A percentile compares a stretch with the other conserved stretches of the same genome.
Evolutionary conservation across 2,113 vertebrate species (phyloP).

Genomic region (Ochotona curzoniae): DNA sequence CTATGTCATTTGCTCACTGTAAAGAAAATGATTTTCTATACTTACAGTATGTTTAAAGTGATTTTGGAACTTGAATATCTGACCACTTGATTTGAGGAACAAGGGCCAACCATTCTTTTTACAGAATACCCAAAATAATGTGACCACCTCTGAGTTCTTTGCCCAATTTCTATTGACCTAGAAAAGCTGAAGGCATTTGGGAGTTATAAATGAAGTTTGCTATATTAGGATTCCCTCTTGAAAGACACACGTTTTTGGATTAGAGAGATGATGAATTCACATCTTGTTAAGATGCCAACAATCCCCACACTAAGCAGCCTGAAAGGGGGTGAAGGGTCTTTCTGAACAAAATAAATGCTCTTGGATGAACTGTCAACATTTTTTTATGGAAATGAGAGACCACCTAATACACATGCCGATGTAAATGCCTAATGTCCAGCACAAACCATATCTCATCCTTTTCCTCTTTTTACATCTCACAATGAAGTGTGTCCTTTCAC

Average conservation of each 20-base stretch:
- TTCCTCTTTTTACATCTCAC: background rate
- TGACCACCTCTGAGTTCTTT: slow-evolving; percentile 45
- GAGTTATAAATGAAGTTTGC: slow-evolving; percentile 44
- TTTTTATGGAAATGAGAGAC: background rate
- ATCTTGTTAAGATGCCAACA: slow-evolving; percentile 38
- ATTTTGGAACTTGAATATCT: slow-evolving; percentile 41
- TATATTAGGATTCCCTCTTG: slow-evolving; percentile 52
- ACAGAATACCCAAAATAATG: slow-evolving; percentile 47
- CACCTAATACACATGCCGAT: background rate
- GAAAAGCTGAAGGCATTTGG: slow-evolving; percentile 28
- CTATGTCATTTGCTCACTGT: background rate
- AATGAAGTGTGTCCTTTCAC: slow-evolving; percentile 1
- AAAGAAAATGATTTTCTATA: slow-evolving; percentile 41
- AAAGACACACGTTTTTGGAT: slow-evolving; percentile 40
- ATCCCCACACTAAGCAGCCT: background rate
- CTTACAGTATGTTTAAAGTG: slow-evolving; percentile 38
- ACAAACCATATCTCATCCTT: background rate
- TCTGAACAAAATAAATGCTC: background rate
- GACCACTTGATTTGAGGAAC: slow-evolving; percentile 38
- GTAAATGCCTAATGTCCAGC: background rate
- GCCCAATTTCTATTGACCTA: slow-evolving; percentile 19
- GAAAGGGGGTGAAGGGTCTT: background rate
- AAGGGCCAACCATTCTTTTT: slow-evolving; percentile 56
- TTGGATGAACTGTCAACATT: background rate
- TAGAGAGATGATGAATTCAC: slow-evolving; percentile 18